Evolutionary conservation across 2,888 invertebrate genomes (phyloP).

Genomic region (Odontocerum albicorne): DNA sequence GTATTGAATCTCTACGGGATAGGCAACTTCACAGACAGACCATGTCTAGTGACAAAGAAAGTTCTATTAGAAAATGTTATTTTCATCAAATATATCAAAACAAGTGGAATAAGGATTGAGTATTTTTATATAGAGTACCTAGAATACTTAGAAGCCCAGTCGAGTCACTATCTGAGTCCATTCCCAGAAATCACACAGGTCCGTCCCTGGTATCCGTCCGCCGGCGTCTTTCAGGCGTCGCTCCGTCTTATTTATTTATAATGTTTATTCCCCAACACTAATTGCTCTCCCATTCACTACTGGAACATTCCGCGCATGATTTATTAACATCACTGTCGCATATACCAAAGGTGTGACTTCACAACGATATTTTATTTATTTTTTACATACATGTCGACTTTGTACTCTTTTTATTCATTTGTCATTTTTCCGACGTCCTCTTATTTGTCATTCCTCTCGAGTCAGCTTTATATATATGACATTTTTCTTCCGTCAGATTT

Average conservation of each 20-base stretch:
- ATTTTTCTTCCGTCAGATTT: not conserved
- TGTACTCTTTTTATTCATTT: constrained; percentile 11
- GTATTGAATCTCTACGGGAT: too few species aligned
- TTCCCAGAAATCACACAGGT: too few species aligned
- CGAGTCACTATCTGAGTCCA: too few species aligned
- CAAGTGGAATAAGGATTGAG: too few species aligned
- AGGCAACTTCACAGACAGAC: too few species aligned
- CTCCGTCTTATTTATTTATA: constrained; percentile 29
- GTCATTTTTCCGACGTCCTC: constrained; percentile 18
- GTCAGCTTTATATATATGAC: constrained; percentile 8
- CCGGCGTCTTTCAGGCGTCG: constrained; percentile 15
- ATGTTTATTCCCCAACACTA: constrained; percentile 32
- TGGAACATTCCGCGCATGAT: constrained; percentile 33
- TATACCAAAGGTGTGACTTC: constrained; percentile 19
- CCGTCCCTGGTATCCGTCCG: constrained; percentile 12
- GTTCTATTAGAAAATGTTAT: too few species aligned
- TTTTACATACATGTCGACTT: constrained; percentile 19
- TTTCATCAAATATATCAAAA: too few species aligned
- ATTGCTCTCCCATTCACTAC: constrained; percentile 33
- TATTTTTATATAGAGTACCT: constrained; percentile 1
- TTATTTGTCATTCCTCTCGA: constrained; percentile 14
- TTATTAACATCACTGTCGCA: constrained; percentile 25
- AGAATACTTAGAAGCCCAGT: not conserved
- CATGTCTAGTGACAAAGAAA: too few species aligned
- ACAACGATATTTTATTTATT: constrained; percentile 6